Conservation (phyloP, 2,888 invertebrate species). For the Yponomeuta cagnagella region DNA sequence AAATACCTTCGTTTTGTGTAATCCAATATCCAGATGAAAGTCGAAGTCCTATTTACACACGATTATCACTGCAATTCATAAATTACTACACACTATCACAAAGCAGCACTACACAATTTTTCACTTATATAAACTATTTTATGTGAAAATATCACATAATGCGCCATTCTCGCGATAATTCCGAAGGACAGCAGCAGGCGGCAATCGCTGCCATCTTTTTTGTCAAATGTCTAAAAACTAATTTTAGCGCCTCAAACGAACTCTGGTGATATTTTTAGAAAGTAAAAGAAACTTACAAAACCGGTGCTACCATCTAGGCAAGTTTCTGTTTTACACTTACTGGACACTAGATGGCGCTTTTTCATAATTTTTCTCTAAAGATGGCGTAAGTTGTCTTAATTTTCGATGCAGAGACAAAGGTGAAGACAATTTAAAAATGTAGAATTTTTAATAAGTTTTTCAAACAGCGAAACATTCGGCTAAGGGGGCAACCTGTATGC, state of each 20-base stretch:
- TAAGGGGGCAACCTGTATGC: no score
- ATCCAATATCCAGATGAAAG: constrained; percentile 74
- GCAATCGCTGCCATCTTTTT: constrained; percentile 75
- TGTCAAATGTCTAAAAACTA: constrained; percentile 75
- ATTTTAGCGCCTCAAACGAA: constrained; percentile 73
- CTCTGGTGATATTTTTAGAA: constrained; percentile 76
- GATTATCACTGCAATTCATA: constrained; percentile 65
- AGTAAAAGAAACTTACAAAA: constrained; percentile 29
- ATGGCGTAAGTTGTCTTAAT: neutral
- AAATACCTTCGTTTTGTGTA: constrained; percentile 73
- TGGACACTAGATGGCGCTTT: constrained; percentile 10
- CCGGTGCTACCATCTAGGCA: constrained; percentile 45
- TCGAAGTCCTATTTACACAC: constrained; percentile 67
- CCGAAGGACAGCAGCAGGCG: constrained; percentile 68
- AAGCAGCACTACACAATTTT: constrained; percentile 68
- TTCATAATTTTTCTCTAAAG: neutral
- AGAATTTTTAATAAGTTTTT: neutral
- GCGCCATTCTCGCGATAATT: constrained; percentile 72
- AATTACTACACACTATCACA: constrained; percentile 68
- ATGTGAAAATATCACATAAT: constrained; percentile 71
- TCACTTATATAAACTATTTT: constrained; percentile 66
- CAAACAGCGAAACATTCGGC: no score
- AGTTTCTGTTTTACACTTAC: neutral
- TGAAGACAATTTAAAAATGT: neutral
- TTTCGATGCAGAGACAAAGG: neutral